Evolutionary conservation across 2,113 vertebrate genomes (phyloP).

Genomic region (Corythoichthys intestinalis): DNA sequence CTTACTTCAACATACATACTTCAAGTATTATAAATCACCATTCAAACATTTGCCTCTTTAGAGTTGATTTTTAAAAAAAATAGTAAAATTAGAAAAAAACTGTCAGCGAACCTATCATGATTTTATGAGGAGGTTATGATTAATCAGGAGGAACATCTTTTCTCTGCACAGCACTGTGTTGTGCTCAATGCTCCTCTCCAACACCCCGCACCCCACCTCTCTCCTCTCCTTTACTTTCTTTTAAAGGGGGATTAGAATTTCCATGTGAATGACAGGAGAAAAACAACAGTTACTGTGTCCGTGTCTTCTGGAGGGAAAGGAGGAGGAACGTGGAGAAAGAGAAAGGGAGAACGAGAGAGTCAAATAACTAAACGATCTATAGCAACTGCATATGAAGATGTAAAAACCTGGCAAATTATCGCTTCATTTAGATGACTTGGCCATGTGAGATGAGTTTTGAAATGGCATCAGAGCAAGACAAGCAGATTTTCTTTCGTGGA

Average conservation of each 20-base stretch:
- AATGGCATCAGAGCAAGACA: neutral
- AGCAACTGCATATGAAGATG: neutral
- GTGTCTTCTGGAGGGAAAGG: constrained; percentile 70
- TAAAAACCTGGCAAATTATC: neutral
- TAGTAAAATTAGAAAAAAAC: neutral
- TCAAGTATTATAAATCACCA: too few relatives aligned
- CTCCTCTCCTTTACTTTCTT: constrained; percentile 60
- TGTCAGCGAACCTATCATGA: constrained; percentile 3
- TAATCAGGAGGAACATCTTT: constrained; percentile 54
- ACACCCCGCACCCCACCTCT: constrained; percentile 37
- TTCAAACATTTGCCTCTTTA: too few relatives aligned
- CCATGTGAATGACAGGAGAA: constrained; percentile 90
- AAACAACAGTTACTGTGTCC: constrained; percentile 87
- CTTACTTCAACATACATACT: too few relatives aligned
- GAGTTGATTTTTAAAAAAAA: neutral
- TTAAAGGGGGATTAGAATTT: constrained; percentile 90
- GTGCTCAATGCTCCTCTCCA: constrained; percentile 28
- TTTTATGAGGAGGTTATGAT: constrained; percentile 57
- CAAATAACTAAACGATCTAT: neutral
- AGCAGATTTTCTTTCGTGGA: neutral
- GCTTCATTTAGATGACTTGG: constrained; percentile 6
- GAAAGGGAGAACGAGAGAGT: constrained; percentile 30
- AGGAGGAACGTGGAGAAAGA: constrained; percentile 35
- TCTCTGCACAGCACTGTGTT: constrained; percentile 21
- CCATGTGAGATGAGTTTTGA: neutral